A percentile compares a stretch with the other conserved stretches of the same genome.
Conservation (phyloP, 2,113 vertebrate genomes). For the Andinoacara biseriatus region DNA sequence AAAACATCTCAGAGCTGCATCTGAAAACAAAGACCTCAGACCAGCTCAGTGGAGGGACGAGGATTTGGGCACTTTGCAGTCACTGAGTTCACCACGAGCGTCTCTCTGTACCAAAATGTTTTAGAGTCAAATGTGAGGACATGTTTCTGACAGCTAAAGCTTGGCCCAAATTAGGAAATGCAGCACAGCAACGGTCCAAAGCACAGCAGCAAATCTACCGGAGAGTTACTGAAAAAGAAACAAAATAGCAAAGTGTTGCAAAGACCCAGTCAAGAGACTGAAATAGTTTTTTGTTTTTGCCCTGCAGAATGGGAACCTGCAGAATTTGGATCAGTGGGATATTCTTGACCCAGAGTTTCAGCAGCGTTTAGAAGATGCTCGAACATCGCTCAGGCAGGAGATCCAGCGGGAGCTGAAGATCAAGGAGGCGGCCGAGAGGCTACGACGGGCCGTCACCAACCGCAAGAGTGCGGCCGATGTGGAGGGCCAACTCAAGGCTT, state of each 20-base stretch:
- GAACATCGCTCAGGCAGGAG: constrained; percentile 75
- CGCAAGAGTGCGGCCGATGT: constrained; percentile 78
- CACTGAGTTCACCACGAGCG: no score
- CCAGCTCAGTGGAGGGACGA: neutral
- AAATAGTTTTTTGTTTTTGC: neutral
- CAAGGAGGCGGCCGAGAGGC: constrained; percentile 81
- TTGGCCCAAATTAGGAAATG: no score
- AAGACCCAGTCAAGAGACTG: neutral
- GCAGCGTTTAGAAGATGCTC: constrained; percentile 78
- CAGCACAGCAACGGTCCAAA: no score
- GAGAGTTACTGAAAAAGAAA: no score
- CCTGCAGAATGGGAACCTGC: constrained; percentile 60
- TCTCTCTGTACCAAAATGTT: no score
- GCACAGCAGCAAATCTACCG: no score
- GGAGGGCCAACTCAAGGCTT: constrained; percentile 77
- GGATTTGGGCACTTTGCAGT: no score
- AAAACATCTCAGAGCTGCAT: neutral
- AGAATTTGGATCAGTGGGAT: constrained; percentile 70
- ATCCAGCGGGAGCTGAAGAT: constrained; percentile 84
- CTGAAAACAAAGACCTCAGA: neutral
- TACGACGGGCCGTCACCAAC: constrained; percentile 77
- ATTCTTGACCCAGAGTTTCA: constrained; percentile 82
- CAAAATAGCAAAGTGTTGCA: no score
- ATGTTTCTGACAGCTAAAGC: no score
- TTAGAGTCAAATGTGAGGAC: no score